Evolutionary conservation across 2,888 invertebrate genomes (phyloP), one percentile per base, ranked within the genome.

Genomic region (Dione vanillae): DNA sequence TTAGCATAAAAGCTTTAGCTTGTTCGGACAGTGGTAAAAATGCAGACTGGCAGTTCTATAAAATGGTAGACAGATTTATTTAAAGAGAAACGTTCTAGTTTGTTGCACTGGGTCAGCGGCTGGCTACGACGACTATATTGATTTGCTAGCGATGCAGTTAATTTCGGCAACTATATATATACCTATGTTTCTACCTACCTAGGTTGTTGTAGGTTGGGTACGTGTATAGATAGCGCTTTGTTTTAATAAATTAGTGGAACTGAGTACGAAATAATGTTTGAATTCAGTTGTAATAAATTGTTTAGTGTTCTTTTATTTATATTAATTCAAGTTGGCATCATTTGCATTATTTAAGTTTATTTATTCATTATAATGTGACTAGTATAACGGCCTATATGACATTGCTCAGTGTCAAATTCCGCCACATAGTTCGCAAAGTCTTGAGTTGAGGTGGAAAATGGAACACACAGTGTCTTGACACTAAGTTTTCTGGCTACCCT

Each of bases 31-130:
- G 74, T 75, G 78, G 80, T 80, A 81, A 76, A 82, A 84, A 87
- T 83, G 83, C 76, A 82, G 85, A 87, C 84, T 82, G 87, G 81
- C 85, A 79, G 83, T 84, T 83, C 82, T 85, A 85, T 85, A 83
- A 87, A 89, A 86, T 82, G 85, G 85, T 86, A 84, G 85, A 84
- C 84, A 77, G 83, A 83, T 85, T 84, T 90, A 91, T 91, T 90
- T 89, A 87, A 86, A 87, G 86, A 84, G 85, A 83, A 82, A 76
- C 82, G 91, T 80, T 86, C 91, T 84, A 91, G 87, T 89, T 92
- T 82, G 78, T 76, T 85, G 85, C 84, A 87, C 75, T 86, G 83
- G 91, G 90, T 89, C 92, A 90, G 86, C 85, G 80, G 80, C 84
- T 77, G 80, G 80, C 83, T 85, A 86, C 5, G n/a, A 27, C 27